A percentile compares a stretch with the other conserved stretches of the same genome.
These are phyloP conservation scores for Rotaria socialis DNA, from an alignment of 2,888 invertebrate genomes.

Conservation along the genomic window DNA sequence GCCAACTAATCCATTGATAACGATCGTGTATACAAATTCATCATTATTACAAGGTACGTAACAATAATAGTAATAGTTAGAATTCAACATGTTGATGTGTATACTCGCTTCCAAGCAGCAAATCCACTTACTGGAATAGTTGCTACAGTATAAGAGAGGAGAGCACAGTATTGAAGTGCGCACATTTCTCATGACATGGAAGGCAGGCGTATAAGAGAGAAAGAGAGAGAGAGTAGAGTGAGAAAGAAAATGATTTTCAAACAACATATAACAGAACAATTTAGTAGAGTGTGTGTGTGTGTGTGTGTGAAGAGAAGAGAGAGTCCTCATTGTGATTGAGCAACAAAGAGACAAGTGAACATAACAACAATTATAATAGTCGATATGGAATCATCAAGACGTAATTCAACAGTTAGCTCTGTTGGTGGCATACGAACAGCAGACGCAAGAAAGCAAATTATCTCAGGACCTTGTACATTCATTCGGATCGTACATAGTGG, in stretches of 20 bases:
- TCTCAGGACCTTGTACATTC: neutral
- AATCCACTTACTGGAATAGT: neutral
- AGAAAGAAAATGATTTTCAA: slow-evolving; percentile 17
- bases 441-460: neutral
- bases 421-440: neutral
- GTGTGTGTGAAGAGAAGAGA: neutral
- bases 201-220: neutral
- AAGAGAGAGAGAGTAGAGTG: neutral
- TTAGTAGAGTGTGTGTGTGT: neutral
- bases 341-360: slow-evolving; percentile 12
- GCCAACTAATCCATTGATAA: neutral
- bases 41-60: neutral
- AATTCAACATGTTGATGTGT: neutral
- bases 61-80: neutral
- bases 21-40: neutral
- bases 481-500: neutral
- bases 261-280: neutral
- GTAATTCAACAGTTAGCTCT: neutral
- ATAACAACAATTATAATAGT: neutral
- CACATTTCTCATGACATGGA: neutral
- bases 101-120: neutral
- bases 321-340: neutral
- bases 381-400: slow-evolving; percentile 10
- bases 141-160: neutral
- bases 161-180: neutral